Evolutionary conservation across 2,113 vertebrate species (phyloP).

Genomic region (Montifringilla adamsi): DNA sequence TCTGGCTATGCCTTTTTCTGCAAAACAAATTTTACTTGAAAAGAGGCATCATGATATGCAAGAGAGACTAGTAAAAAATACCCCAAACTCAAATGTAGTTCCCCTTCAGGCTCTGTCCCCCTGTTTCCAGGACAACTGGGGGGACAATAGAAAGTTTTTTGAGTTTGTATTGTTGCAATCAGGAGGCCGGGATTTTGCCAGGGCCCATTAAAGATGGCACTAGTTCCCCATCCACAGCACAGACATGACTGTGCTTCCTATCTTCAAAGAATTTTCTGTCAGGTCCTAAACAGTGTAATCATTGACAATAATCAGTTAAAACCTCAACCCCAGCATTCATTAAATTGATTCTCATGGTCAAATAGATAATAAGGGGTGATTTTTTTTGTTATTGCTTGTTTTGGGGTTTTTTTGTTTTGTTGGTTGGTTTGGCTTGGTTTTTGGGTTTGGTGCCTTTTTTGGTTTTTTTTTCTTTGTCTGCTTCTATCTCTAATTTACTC

Average conservation of each 20-base stretch:
- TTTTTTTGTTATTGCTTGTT: background rate
- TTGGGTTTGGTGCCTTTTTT: background rate
- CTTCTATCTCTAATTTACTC: conserved; percentile 25
- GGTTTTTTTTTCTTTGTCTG: background rate
- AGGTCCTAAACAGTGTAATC: background rate
- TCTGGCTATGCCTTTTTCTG: background rate
- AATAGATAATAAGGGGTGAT: background rate
- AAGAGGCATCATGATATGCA: background rate
- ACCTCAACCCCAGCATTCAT: background rate
- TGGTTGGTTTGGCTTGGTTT: background rate
- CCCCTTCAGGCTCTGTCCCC: background rate
- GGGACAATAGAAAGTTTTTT: background rate
- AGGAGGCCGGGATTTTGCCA: background rate
- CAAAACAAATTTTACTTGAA: background rate
- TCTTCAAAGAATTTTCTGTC: background rate
- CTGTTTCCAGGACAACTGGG: background rate
- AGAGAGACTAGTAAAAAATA: fast-evolving
- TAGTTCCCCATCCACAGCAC: background rate
- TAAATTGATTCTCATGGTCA: background rate
- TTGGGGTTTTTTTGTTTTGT: fast-evolving
- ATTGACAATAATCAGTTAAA: background rate
- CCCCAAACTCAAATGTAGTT: fast-evolving
- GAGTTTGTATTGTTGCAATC: background rate
- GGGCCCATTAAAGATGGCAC: background rate
- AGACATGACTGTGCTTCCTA: background rate